Conservation (phyloP, 1,140 invertebrate species). For the Mylabris phalerata region DNA sequence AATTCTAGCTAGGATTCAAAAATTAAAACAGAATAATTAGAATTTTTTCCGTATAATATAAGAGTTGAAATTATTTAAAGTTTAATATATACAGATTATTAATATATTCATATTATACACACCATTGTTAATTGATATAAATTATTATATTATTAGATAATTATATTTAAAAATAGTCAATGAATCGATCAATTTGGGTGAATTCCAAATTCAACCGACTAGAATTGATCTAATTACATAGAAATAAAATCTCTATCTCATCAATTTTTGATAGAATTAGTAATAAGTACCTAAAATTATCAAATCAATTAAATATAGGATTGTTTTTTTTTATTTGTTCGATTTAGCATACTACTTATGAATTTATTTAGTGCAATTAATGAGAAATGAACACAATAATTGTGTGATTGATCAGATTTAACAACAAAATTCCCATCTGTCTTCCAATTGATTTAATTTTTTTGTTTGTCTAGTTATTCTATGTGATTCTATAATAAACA, state of each 20-base stretch:
- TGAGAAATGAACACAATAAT: not conserved
- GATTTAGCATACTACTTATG: constrained; percentile 8
- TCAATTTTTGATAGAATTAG: constrained; percentile 6
- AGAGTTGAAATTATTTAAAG: too few relatives aligned
- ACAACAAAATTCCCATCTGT: constrained; percentile 26
- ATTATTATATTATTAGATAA: constrained; percentile 16
- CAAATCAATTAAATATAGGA: too few relatives aligned
- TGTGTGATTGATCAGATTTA: constrained; percentile 1
- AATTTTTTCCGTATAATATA: too few relatives aligned
- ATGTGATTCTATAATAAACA: not conserved
- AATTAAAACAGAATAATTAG: too few relatives aligned
- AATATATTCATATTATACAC: constrained; percentile 29
- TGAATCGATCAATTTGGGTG: not conserved
- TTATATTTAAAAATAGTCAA: not conserved
- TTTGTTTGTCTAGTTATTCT: constrained; percentile 10
- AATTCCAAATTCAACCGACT: too few relatives aligned
- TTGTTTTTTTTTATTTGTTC: not conserved
- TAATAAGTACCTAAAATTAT: constrained; percentile 7
- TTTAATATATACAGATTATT: constrained; percentile 2
- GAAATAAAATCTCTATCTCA: constrained; percentile 9
- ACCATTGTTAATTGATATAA: constrained; percentile 16
- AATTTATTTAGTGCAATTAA: constrained; percentile 17
- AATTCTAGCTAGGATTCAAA: too few relatives aligned
- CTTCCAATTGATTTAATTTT: constrained; percentile 23
- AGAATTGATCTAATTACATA: too few relatives aligned